Conservation (phyloP, 2,113 vertebrate genomes). For the Galbula dea region DNA sequence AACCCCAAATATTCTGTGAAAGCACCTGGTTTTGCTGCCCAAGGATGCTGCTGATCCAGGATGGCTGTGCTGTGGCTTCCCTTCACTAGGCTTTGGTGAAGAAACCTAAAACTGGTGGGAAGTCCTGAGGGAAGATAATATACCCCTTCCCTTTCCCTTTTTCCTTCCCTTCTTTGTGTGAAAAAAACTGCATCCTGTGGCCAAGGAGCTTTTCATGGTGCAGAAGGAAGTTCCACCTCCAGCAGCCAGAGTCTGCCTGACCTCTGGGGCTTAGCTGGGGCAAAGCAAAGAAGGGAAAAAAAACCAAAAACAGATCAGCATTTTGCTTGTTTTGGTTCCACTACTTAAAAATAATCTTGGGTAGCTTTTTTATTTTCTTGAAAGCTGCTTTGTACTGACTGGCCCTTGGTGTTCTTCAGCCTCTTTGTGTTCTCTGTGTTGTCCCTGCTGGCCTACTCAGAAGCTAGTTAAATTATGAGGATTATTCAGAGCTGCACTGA, state of each 20-base stretch:
- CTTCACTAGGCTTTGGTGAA: background rate
- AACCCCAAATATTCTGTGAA: too few species aligned
- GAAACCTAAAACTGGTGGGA: background rate
- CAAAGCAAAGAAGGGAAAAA: background rate
- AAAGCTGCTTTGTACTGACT: constrained; percentile 17
- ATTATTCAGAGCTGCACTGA: constrained; percentile 44
- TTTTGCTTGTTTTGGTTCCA: background rate
- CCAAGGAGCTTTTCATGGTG: background rate
- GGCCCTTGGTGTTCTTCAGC: background rate
- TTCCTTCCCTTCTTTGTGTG: background rate
- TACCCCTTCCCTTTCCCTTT: background rate
- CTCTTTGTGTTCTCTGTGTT: constrained; percentile 1
- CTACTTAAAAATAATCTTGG: constrained; percentile 27
- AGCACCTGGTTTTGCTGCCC: background rate
- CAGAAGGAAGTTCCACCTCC: background rate
- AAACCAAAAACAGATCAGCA: constrained; percentile 20
- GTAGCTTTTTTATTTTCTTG: constrained; percentile 10
- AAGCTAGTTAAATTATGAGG: constrained; percentile 30
- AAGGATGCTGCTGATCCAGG: background rate
- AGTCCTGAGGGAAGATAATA: fast-evolving
- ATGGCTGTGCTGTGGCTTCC: background rate
- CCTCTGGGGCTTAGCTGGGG: background rate
- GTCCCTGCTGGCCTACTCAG: constrained; percentile 32
- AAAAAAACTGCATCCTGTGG: background rate
- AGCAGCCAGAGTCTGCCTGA: background rate